These are phyloP conservation scores for Capreolus pygargus DNA, from an alignment of 2,113 vertebrate genomes.

Conservation along the genomic window DNA sequence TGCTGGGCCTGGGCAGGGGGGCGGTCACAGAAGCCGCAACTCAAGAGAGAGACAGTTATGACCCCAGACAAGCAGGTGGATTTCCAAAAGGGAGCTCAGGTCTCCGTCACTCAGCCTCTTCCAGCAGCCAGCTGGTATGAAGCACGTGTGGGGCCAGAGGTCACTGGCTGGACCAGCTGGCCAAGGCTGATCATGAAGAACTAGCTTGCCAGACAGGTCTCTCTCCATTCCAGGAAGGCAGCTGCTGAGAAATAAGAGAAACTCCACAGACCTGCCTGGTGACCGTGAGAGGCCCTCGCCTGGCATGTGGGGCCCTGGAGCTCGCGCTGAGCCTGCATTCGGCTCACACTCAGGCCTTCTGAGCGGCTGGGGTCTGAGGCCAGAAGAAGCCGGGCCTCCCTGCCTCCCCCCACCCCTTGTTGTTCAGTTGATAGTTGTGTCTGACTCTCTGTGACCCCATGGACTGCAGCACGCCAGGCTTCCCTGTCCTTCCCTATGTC, in stretches of 20 bases:
- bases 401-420: background rate
- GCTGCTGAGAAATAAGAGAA: background rate
- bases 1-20: background rate
- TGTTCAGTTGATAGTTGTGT: background rate
- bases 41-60: background rate
- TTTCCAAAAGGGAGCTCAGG: background rate
- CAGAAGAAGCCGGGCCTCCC: background rate
- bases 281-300: background rate
- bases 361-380: background rate
- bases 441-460: background rate
- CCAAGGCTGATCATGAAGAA: background rate
- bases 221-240: fast-evolving
- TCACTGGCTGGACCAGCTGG: background rate
- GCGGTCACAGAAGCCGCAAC: fast-evolving
- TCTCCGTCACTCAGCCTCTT: background rate
- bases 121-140: background rate
- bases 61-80: background rate
- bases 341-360: fast-evolving
- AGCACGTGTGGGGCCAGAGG: background rate
- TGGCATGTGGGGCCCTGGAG: fast-evolving
- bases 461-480: background rate
- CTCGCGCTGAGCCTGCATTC: fast-evolving
- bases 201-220: background rate
- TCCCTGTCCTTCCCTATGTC: background rate
- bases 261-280: background rate